phyloP scores from a whole-genome alignment of 2,797 vertebrate genomes.

The Ptychobarbus kaznakovi region DNA sequence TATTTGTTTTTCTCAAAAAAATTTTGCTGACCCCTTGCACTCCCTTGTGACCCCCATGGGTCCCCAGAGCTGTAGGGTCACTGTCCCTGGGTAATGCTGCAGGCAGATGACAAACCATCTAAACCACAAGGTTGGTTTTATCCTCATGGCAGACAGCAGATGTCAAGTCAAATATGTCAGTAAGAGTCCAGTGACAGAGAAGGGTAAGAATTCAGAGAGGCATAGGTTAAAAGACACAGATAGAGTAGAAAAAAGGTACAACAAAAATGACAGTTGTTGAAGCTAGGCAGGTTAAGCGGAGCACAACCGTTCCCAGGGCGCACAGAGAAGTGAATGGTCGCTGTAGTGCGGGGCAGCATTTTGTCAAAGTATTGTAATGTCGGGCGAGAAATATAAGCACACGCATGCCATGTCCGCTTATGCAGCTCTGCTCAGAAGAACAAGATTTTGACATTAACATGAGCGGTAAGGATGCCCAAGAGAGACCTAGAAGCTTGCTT shows the following conservation, averaged over 20 bases:
- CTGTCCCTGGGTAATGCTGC: slow-evolving; percentile 16
- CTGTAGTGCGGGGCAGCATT: slow-evolving; percentile 55
- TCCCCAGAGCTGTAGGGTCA: neutral
- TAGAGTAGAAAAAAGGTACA: slow-evolving; percentile 16
- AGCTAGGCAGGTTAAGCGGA: slow-evolving; percentile 67
- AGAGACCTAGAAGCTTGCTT: slow-evolving; percentile 54
- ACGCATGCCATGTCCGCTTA: slow-evolving; percentile 68
- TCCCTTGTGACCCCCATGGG: neutral
- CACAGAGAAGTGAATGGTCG: slow-evolving; percentile 57
- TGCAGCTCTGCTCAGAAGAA: slow-evolving; percentile 68
- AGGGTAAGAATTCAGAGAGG: slow-evolving; percentile 1
- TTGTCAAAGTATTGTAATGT: slow-evolving; percentile 63
- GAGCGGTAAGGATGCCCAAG: slow-evolving; percentile 55
- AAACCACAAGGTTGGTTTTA: neutral
- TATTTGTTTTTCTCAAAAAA: neutral
- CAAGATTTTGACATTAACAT: slow-evolving; percentile 78
- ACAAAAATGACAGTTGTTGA: slow-evolving; percentile 61
- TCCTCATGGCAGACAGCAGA: neutral
- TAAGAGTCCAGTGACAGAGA: slow-evolving; percentile 7
- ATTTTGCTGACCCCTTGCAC: neutral
- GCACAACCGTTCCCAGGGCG: slow-evolving; percentile 63
- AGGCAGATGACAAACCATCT: neutral
- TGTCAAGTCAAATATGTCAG: slow-evolving; percentile 9
- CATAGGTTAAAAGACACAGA: slow-evolving; percentile 25
- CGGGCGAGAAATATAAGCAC: slow-evolving; percentile 66